Evolutionary conservation across 2,888 invertebrate species (phyloP), one percentile per base, ranked within the genome.

Genomic region (Ctenicera cuprea): DNA sequence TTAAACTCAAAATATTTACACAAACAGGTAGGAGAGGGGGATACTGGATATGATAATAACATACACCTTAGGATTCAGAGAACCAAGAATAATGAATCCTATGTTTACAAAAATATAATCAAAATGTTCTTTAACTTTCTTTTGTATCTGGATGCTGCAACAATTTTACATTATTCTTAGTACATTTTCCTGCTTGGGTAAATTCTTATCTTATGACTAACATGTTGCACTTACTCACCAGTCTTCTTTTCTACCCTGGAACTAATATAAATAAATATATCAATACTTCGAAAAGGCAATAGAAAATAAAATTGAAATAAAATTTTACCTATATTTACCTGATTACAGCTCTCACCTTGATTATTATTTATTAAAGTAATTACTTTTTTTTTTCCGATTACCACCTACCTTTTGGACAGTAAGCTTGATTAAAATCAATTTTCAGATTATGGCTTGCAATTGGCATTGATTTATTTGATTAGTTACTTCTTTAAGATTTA

Each of bases 161-260:
- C 14, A 45, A 16, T 18, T 14, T 50, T 7, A 38, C 52, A 57
- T 68, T 69, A 73, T 69, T 69, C 73, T 64, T 64, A 43, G 69
- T 52, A 30, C 26, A 38, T 26, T 38, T 45, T 57, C 3, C 14
- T 57, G 18, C 3, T 14, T 57, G 22, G 16, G 14, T 33, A 68
- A 69, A 37, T 43, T 26, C 33, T 38, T 52, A 65, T 71, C 62
- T 69, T 69, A 73, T 59, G 38, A 63, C 52, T 65, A 66, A 66
- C 64, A 63, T 62, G 62, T 68, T 71, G 68, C 59, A 81, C 80
- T 83, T 81, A 86, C 86, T 86, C 85, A 86, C 86, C 86, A 83
- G 78, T 85, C 84, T 85, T 85, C 85, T 85, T 85, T 73, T 83
- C 83, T 78, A 82, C 79, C 84, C 85, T 85, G 84, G 79, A 85